Evolutionary conservation across 2,113 vertebrate species (phyloP).

Genomic region (Thunnus maccoyii): DNA sequence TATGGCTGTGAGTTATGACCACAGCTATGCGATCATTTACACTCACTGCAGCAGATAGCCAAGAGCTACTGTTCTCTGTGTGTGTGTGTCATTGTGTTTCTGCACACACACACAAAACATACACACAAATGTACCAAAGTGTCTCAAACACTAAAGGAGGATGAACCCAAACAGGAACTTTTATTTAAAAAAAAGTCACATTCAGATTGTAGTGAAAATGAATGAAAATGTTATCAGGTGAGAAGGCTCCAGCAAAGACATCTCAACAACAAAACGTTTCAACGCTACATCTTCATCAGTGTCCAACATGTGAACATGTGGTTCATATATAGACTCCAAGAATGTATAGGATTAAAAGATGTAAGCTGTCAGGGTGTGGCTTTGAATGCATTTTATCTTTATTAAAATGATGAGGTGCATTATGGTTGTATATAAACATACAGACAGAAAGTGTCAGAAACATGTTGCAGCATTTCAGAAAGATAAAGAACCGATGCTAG

Average conservation of each 20-base stretch:
- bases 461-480: too few relatives aligned
- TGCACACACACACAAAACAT: too few relatives aligned
- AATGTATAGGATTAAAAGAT: background rate
- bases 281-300: too few relatives aligned
- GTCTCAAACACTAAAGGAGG: background rate
- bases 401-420: background rate
- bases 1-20: slow-evolving; percentile 74
- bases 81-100: slow-evolving; percentile 32
- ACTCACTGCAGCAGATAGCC: slow-evolving; percentile 57
- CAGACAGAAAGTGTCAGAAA: too few relatives aligned
- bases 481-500: too few relatives aligned
- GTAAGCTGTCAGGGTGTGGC: background rate
- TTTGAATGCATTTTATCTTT: background rate
- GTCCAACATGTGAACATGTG: background rate
- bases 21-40: slow-evolving; percentile 76
- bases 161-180: background rate
- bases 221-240: too few relatives aligned
- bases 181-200: background rate
- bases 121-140: background rate
- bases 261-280: too few relatives aligned
- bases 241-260: too few relatives aligned
- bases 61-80: slow-evolving; percentile 33
- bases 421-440: too few relatives aligned
- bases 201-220: background rate
- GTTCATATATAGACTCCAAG: too few relatives aligned